Evolutionary conservation across 2,888 invertebrate genomes (phyloP).

Genomic region (Drosophila koepferae): DNA sequence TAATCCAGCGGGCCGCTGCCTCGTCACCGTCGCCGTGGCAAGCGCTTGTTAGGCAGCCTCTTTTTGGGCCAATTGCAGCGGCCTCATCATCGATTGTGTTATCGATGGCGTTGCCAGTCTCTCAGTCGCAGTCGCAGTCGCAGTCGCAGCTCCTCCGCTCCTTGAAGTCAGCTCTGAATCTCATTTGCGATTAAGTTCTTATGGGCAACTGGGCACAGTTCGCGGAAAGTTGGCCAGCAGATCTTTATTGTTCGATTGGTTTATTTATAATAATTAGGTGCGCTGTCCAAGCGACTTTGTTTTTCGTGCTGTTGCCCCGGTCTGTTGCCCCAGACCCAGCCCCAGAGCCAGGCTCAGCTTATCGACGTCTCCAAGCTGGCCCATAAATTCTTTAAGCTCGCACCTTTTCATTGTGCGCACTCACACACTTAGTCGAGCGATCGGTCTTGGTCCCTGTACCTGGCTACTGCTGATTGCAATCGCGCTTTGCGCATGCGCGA

Average conservation of each 20-base stretch:
- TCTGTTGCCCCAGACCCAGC: no score
- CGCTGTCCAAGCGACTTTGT: slow-evolving; percentile 72
- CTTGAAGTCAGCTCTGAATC: slow-evolving; percentile 58
- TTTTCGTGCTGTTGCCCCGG: slow-evolving; percentile 41
- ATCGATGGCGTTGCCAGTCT: slow-evolving; percentile 81
- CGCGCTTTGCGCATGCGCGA: slow-evolving; percentile 71
- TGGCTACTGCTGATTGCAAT: slow-evolving; percentile 71
- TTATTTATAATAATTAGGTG: slow-evolving; percentile 85
- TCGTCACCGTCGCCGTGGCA: slow-evolving; percentile 83
- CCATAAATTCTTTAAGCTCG: slow-evolving; percentile 84
- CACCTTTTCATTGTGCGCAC: slow-evolving; percentile 83
- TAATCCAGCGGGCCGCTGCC: slow-evolving; percentile 83
- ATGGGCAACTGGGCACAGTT: slow-evolving; percentile 66
- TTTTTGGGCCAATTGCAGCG: slow-evolving; percentile 63
- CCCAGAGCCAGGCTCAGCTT: slow-evolving; percentile 54
- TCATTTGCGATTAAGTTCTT: slow-evolving; percentile 83
- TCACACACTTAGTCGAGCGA: slow-evolving; percentile 62
- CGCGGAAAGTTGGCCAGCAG: slow-evolving; percentile 78
- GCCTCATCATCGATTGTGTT: slow-evolving; percentile 81
- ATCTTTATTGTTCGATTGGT: slow-evolving; percentile 84
- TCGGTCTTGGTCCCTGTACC: slow-evolving; percentile 20
- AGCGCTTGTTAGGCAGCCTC: slow-evolving; percentile 70
- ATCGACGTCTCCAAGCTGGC: slow-evolving; percentile 71
- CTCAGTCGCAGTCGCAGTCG: not conserved
- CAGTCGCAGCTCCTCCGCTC: slow-evolving; percentile 6